A percentile compares a stretch with the other conserved stretches of the same genome.
phyloP scores from a whole-genome alignment of 2,888 invertebrate genomes.

The Cephus pulcher region DNA sequence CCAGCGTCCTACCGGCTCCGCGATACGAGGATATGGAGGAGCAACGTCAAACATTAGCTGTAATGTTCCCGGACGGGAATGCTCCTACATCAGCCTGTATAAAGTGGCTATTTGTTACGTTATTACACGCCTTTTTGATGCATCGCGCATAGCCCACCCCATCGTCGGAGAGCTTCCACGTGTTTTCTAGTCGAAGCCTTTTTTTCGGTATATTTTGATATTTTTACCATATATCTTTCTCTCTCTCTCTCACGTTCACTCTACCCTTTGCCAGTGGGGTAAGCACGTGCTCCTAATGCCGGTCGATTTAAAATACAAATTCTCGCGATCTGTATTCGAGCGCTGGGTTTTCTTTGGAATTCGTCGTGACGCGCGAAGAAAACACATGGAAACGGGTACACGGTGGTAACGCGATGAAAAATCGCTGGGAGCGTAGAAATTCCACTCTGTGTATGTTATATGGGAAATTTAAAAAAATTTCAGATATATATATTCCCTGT shows the following conservation, averaged over 20 bases:
- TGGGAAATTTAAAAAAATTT: no score
- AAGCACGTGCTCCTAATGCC: constrained; percentile 48
- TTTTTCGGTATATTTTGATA: no score
- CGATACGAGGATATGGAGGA: constrained; percentile 32
- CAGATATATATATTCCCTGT: no score
- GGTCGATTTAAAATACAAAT: constrained; percentile 62
- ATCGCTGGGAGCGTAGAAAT: no score
- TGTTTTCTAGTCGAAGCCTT: no score
- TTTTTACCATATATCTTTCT: constrained; percentile 22
- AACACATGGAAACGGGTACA: background rate
- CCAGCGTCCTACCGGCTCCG: no score
- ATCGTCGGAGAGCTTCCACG: no score
- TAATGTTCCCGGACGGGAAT: constrained; percentile 46
- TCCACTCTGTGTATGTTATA: no score
- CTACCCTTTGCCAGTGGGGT: constrained; percentile 10
- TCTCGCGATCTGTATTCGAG: constrained; percentile 40
- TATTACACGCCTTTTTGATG: constrained; percentile 58
- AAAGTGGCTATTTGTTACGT: constrained; percentile 62
- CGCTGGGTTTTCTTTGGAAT: constrained; percentile 17
- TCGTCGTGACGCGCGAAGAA: constrained; percentile 5
- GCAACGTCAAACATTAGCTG: constrained; percentile 55
- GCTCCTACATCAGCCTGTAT: constrained; percentile 45
- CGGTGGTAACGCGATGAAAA: background rate
- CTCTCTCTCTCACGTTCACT: constrained; percentile 8
- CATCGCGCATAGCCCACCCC: constrained; percentile 14